These are phyloP conservation scores for Stenichneumon culpator DNA, from an alignment of 2,888 invertebrate species.

Conservation along the genomic window DNA sequence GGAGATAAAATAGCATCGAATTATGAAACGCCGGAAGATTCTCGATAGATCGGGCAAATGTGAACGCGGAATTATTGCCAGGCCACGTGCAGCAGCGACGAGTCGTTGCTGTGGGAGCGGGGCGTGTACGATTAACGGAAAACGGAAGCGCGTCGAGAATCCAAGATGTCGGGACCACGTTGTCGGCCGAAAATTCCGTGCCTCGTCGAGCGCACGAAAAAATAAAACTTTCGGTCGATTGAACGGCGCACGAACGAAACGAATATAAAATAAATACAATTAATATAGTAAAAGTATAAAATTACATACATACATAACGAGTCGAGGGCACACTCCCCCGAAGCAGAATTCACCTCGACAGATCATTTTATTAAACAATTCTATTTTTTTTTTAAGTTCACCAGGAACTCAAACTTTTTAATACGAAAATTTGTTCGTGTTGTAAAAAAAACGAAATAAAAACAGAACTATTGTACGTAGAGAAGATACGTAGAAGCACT, in stretches of 20 bases:
- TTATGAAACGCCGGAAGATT: not conserved
- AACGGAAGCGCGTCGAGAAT: slow-evolving; percentile 63
- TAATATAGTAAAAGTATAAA: slow-evolving; percentile 66
- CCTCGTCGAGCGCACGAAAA: slow-evolving; percentile 15
- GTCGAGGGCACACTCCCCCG: slow-evolving; percentile 69
- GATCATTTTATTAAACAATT: slow-evolving; percentile 40
- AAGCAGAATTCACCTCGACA: slow-evolving; percentile 61
- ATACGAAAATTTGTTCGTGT: slow-evolving; percentile 21
- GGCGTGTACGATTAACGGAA: slow-evolving; percentile 62
- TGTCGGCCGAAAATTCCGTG: slow-evolving; percentile 62
- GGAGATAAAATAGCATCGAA: not conserved
- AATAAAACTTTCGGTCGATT: too few species aligned
- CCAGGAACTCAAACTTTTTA: slow-evolving; percentile 24
- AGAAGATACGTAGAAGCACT: slow-evolving; percentile 56
- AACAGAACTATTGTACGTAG: slow-evolving; percentile 22
- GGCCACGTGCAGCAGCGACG: slow-evolving; percentile 22
- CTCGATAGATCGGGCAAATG: not conserved
- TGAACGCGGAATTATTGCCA: not conserved
- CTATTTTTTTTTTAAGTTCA: not conserved
- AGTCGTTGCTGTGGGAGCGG: slow-evolving; percentile 27
- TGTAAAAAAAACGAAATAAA: not conserved
- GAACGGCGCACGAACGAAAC: slow-evolving; percentile 3
- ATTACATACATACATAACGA: slow-evolving; percentile 75
- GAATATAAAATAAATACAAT: slow-evolving; percentile 28
- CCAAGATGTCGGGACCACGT: slow-evolving; percentile 78